Conservation (phyloP, 2,888 invertebrate species). For the Drosophila suboccidentalis region DNA sequence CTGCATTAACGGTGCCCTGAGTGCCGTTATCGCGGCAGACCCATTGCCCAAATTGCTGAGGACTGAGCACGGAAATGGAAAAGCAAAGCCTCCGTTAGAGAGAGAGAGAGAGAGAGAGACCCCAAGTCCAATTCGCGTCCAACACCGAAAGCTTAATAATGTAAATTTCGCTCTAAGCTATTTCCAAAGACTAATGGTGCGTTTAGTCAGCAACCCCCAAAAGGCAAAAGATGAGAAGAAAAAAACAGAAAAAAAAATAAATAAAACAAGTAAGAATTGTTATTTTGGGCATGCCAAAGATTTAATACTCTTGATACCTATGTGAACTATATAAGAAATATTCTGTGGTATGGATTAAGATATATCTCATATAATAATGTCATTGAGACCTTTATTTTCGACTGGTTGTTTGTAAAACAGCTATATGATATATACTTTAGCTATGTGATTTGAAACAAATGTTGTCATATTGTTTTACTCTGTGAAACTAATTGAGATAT, state of each 20-base stretch:
- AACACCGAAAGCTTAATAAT: constrained; percentile 76
- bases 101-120: neutral
- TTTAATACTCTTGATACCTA: no score
- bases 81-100: constrained; percentile 36
- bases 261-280: constrained; percentile 4
- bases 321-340: no score
- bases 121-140: constrained; percentile 17
- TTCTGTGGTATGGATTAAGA: no score
- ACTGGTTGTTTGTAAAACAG: no score
- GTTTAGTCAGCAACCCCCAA: constrained; percentile 71
- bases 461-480: no score
- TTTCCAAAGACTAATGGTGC: constrained; percentile 83
- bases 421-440: no score
- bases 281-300: neutral
- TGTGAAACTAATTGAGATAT: no score
- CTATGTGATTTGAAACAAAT: no score
- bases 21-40: constrained; percentile 41
- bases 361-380: no score
- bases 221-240: constrained; percentile 26
- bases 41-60: constrained; percentile 60
- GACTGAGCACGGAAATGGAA: constrained; percentile 64
- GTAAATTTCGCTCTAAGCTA: constrained; percentile 82
- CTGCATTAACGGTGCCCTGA: constrained; percentile 68
- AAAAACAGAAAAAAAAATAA: constrained; percentile 25
- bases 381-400: no score